Conservation (phyloP, 2,113 vertebrate species). For the Felis catus region F.catus_Fca126_mat1.0 CM031423.1:19587501-19588000, state of each 20-base stretch:
- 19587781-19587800: background rate
- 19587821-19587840: background rate
- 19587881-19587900: background rate
- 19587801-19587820: fast-evolving
- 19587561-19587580: too few species aligned
- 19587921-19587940: fast-evolving
- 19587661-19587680: fast-evolving
- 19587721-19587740: background rate
- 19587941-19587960: background rate
- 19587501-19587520: background rate
- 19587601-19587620: fast-evolving
- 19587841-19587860: too few species aligned
- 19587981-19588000: background rate
- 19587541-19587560: too few species aligned
- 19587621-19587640: background rate
- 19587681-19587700: fast-evolving
- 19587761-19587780: fast-evolving
- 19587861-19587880: background rate
- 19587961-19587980: background rate
- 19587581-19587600: background rate
- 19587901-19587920: background rate
- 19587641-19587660: background rate
- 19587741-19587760: background rate
- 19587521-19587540: too few species aligned
- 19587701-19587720: background rate